Evolutionary conservation across 1,140 invertebrate genomes (phyloP).

Genomic region (Formica exsecta): DNA sequence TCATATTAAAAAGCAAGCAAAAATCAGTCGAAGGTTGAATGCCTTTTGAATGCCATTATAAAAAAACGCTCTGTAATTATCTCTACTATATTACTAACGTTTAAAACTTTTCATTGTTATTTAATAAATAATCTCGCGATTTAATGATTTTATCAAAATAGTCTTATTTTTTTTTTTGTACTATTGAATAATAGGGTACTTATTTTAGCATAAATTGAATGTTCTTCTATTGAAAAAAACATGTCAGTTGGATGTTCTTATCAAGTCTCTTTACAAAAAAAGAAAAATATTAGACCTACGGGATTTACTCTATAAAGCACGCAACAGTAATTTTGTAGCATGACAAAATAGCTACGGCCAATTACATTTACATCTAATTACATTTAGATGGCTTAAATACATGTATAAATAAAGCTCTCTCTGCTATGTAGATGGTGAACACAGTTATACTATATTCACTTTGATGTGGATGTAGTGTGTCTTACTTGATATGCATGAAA

Average conservation of each 20-base stretch:
- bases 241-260: not conserved
- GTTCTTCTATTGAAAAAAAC: not conserved
- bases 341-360: not conserved
- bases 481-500: constrained; percentile 8
- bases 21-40: not conserved
- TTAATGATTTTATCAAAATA: not conserved
- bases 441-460: constrained; percentile 11
- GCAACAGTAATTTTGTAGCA: not conserved
- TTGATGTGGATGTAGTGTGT: not conserved
- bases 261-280: not conserved
- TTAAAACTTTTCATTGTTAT: constrained; percentile 37
- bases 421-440: not conserved
- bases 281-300: not conserved
- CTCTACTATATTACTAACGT: constrained; percentile 25
- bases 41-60: constrained; percentile 26
- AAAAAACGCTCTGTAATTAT: constrained; percentile 22
- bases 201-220: not conserved
- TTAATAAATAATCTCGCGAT: not conserved
- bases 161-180: not conserved
- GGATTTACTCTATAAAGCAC: not conserved
- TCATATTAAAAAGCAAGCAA: constrained; percentile 53
- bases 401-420: constrained; percentile 20
- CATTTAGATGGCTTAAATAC: not conserved
- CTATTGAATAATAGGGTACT: not conserved
- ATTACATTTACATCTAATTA: constrained; percentile 41